Evolutionary conservation across 2,888 invertebrate genomes (phyloP).

Genomic region (Heliothis peltigera): DNA sequence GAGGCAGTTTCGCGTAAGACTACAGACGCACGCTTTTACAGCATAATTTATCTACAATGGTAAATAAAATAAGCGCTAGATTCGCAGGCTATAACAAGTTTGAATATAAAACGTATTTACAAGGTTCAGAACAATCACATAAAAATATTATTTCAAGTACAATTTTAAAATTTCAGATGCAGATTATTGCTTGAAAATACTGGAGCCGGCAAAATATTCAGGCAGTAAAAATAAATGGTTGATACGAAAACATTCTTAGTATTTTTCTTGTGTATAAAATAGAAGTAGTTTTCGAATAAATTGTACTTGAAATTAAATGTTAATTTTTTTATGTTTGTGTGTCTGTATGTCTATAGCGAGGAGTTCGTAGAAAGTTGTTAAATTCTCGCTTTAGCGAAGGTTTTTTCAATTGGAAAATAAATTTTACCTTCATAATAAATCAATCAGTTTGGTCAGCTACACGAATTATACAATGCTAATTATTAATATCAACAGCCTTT

Average conservation of each 20-base stretch:
- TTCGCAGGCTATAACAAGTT: too few relatives aligned
- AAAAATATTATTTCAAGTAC: constrained; percentile 1
- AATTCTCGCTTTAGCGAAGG: too few relatives aligned
- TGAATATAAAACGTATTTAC: background rate
- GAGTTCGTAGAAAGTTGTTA: background rate
- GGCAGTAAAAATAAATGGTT: background rate
- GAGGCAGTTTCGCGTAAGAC: too few relatives aligned
- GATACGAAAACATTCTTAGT: background rate
- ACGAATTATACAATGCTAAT: too few relatives aligned
- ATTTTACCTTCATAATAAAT: too few relatives aligned
- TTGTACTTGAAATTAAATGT: background rate
- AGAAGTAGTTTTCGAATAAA: background rate
- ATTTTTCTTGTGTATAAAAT: background rate
- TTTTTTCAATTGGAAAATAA: too few relatives aligned
- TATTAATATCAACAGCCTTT: too few relatives aligned
- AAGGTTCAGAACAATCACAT: background rate
- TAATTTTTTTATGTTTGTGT: background rate
- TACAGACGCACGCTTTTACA: too few relatives aligned
- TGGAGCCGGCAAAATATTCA: background rate
- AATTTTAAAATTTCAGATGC: constrained; percentile 6
- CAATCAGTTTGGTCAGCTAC: too few relatives aligned
- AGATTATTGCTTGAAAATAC: background rate
- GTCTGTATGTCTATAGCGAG: too few relatives aligned
- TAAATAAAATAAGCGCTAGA: too few relatives aligned
- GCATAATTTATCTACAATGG: too few relatives aligned